Evolutionary conservation across 2,888 invertebrate species (phyloP).

Genomic region (Ptilodon capucinus): DNA sequence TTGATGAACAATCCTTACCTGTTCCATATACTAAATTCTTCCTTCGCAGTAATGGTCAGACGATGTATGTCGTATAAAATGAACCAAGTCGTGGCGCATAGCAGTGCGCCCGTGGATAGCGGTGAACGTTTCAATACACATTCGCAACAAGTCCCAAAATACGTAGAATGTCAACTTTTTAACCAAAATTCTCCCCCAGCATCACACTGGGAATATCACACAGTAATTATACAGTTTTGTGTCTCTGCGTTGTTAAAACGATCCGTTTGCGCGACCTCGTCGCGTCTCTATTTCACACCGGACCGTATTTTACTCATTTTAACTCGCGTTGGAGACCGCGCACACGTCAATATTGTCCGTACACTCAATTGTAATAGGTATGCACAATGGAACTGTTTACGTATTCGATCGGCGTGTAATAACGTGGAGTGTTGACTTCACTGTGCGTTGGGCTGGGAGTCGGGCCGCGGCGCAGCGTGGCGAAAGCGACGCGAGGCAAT

Average conservation of each 20-base stretch:
- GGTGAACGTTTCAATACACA: slow-evolving; percentile 82
- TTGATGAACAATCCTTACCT: slow-evolving; percentile 47
- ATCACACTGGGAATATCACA: slow-evolving; percentile 69
- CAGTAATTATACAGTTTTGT: slow-evolving; percentile 65
- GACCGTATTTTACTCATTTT: slow-evolving; percentile 76
- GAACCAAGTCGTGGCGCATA: slow-evolving; percentile 89
- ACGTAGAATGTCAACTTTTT: slow-evolving; percentile 66
- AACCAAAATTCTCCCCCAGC: slow-evolving; percentile 72
- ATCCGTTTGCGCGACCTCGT: slow-evolving; percentile 27
- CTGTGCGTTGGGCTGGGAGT: slow-evolving; percentile 7
- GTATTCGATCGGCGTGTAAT: slow-evolving; percentile 43
- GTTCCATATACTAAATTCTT: slow-evolving; percentile 67
- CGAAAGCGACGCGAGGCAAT: slow-evolving; percentile 64
- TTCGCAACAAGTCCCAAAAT: slow-evolving; percentile 75
- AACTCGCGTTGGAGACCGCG: slow-evolving; percentile 31
- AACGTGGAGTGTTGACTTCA: slow-evolving; percentile 50
- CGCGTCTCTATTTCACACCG: slow-evolving; percentile 69
- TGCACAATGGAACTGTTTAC: slow-evolving; percentile 43
- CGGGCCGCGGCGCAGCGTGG: slow-evolving; percentile 38
- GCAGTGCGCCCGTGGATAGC: slow-evolving; percentile 85
- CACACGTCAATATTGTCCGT: slow-evolving; percentile 23
- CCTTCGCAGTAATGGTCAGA: slow-evolving; percentile 90
- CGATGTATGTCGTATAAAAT: slow-evolving; percentile 90
- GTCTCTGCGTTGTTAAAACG: slow-evolving; percentile 32
- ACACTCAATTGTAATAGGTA: slow-evolving; percentile 28